These are phyloP conservation scores for Sitta europaea DNA, from an alignment of 2,113 vertebrate species.

Conservation along the genomic window DNA sequence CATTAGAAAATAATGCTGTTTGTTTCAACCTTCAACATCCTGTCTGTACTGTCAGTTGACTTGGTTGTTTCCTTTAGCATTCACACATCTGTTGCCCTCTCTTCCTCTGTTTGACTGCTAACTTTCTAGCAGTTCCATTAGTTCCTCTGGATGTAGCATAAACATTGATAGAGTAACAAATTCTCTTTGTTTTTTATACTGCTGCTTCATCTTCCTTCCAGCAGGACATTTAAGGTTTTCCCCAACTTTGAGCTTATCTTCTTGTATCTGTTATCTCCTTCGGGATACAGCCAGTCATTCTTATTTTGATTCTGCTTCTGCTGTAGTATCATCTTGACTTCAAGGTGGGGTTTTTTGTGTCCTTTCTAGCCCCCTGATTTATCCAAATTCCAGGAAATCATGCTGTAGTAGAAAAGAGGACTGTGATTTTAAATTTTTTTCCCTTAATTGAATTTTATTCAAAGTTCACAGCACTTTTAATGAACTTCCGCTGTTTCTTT, in stretches of 20 bases:
- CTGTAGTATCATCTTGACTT: not conserved
- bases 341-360: not conserved
- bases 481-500: not conserved
- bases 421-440: not conserved
- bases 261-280: not conserved
- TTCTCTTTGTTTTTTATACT: not conserved
- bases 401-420: not conserved
- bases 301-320: not conserved
- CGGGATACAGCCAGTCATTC: not conserved
- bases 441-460: not conserved
- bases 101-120: not conserved
- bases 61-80: not conserved
- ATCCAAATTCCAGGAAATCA: not conserved
- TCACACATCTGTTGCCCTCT: not conserved
- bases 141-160: not conserved
- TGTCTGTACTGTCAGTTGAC: not conserved
- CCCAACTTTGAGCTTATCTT: not conserved
- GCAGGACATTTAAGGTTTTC: not conserved
- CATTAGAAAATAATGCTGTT: not conserved
- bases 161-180: not conserved
- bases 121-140: not conserved
- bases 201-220: not conserved
- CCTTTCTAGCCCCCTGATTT: not conserved
- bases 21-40: not conserved
- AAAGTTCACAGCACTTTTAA: not conserved